Base-by-base conservation (phyloP, 2,797 vertebrate genomes). In the Gila robusta region DNA sequence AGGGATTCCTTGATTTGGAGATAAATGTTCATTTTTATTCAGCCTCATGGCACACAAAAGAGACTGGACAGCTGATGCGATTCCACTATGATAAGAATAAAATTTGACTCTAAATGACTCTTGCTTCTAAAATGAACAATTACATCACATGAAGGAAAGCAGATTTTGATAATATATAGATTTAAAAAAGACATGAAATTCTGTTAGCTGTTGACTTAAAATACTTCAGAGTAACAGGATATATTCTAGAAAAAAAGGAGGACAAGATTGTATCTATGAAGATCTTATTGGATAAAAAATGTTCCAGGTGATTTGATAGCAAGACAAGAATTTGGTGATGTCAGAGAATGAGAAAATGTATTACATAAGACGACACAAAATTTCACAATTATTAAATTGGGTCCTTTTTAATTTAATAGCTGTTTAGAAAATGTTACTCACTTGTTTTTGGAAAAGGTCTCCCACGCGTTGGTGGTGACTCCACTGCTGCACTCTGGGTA, bases 371-470 rank as follows among this genome's bases (percentile, higher is more conserved):
- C 1, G 5, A 28, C 12, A 28, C 5, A 6, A 64, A 14, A 64
- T 14, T 37, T 76, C 2, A 74, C 16, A 73, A 49, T 21, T 14
- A 23, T 5, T 11, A 76, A 76, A 76, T 35, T 54, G 49, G 19
- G 28, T 35, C 32, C 1, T 23, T 52, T 74, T 74, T 5, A 52
- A 23, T 56, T 23, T 23, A 47, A 47, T 47, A 49, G 47, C 47
- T 17, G 5, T 6, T 49, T 49, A 66, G 23, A 52, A 14, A 32
- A 35, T 1, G 14, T 4, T 49, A 89, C 97, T 95, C 91, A 99
- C 98, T 96, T 98, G 92, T 93, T 98, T 99, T 93, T 99, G 98
- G 95, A 99, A 99, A 89, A 99, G 98, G 92, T 99, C 98, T 19
- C 98, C 98, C 0, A 99, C 98, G 1, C 97, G 95, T 86, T 99